Percentiles rank a stretch among this genome's conserved stretches.
Conservation (phyloP, 2,113 vertebrate species). For the Malurus melanocephalus region DNA sequence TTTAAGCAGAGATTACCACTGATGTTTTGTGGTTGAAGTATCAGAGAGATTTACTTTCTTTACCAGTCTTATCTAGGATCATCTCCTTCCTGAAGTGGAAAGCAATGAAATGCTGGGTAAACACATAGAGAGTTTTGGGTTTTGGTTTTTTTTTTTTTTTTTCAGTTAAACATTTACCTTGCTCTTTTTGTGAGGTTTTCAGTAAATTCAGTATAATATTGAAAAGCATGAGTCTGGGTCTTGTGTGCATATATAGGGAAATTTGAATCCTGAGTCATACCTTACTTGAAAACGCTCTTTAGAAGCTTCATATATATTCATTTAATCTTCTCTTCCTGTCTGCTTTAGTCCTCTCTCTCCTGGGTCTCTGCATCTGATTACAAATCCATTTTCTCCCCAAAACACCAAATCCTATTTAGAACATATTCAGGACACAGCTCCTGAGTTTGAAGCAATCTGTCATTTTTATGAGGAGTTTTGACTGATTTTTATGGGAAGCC, state of each 20-base stretch:
- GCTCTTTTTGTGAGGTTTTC: background rate
- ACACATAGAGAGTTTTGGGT: background rate
- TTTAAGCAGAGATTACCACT: background rate
- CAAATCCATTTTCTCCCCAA: conserved; percentile 30
- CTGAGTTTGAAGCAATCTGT: conserved; percentile 55
- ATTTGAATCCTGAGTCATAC: conserved; percentile 34
- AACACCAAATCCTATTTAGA: conserved; percentile 59
- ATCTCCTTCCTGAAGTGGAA: conserved; percentile 10
- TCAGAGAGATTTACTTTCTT: background rate
- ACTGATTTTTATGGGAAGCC: conserved; percentile 52
- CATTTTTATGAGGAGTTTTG: conserved; percentile 65
- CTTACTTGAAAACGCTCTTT: conserved; percentile 20
- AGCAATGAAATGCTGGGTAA: conserved; percentile 17
- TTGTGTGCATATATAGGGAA: background rate
- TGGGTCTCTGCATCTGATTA: conserved; percentile 49
- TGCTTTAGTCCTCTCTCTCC: conserved; percentile 24
- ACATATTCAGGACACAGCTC: conserved; percentile 49
- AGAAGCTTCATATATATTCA: conserved; percentile 42
- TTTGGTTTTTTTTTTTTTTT: background rate
- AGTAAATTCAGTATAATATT: background rate
- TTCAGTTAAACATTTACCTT: background rate
- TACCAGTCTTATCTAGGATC: background rate
- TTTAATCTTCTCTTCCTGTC: conserved; percentile 38
- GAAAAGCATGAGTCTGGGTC: background rate
- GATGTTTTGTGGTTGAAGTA: background rate